phyloP scores from a whole-genome alignment of 1,140 invertebrate genomes.

The Macrotrachela quadricornifera region DNA sequence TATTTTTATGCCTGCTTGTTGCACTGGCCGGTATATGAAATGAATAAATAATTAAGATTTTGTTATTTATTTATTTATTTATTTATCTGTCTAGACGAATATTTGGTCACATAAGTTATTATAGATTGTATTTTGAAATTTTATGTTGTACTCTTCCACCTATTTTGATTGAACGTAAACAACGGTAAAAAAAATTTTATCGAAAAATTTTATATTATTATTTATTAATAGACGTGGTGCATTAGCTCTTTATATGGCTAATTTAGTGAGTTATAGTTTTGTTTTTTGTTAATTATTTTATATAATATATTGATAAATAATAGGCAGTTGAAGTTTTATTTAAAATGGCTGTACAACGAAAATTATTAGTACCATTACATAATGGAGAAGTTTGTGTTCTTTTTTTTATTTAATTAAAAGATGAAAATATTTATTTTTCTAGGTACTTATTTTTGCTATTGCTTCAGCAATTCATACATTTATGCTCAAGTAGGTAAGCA shows the following conservation, averaged over 20 bases:
- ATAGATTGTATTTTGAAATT: no score
- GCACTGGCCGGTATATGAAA: no score
- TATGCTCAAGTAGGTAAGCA: slow-evolving; percentile 1
- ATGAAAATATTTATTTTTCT: no score
- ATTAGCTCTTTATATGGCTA: slow-evolving; percentile 53
- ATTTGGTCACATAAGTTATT: no score
- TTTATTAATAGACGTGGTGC: slow-evolving; percentile 37
- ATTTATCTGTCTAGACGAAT: no score
- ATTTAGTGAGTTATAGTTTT: slow-evolving; percentile 39
- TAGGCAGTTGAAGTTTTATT: slow-evolving; percentile 53
- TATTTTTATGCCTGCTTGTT: no score
- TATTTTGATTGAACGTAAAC: slow-evolving; percentile 47
- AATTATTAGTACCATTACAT: slow-evolving; percentile 38
- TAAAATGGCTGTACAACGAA: slow-evolving; percentile 43
- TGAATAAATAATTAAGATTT: no score
- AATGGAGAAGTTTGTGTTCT: slow-evolving; percentile 40
- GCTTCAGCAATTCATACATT: neutral
- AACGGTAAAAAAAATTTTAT: slow-evolving; percentile 15
- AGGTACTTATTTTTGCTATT: slow-evolving; percentile 1
- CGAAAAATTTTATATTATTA: neutral
- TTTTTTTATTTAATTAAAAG: no score
- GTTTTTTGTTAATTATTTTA: no score
- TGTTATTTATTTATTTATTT: no score
- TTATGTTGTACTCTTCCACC: slow-evolving; percentile 13
- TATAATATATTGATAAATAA: neutral